Evolutionary conservation across 2,888 invertebrate genomes (phyloP).

Genomic region (Mellilla xanthometata): DNA sequence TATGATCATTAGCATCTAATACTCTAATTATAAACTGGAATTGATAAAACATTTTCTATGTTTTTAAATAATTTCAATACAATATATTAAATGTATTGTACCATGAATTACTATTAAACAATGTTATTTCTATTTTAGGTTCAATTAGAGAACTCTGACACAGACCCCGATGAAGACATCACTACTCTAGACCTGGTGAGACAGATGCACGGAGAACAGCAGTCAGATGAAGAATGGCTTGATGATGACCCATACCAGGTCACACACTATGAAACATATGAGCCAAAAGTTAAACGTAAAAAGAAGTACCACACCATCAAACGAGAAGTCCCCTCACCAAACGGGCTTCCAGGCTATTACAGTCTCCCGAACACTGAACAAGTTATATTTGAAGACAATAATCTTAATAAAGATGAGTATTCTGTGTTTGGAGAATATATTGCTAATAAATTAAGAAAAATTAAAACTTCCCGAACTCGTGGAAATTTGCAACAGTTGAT

Average conservation of each 20-base stretch:
- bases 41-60: no score
- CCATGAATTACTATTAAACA: no score
- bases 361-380: constrained; percentile 40
- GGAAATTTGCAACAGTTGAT: constrained; percentile 72
- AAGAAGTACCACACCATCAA: constrained; percentile 62
- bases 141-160: constrained; percentile 53
- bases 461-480: constrained; percentile 54
- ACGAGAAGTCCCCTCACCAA: constrained; percentile 59
- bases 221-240: constrained; percentile 71
- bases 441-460: constrained; percentile 68
- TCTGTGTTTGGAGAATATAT: constrained; percentile 71
- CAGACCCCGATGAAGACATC: constrained; percentile 49
- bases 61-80: no score
- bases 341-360: constrained; percentile 42
- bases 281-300: constrained; percentile 47
- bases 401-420: constrained; percentile 58
- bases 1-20: no score
- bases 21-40: no score
- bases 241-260: constrained; percentile 64
- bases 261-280: constrained; percentile 53
- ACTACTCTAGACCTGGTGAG: constrained; percentile 55
- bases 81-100: no score
- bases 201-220: constrained; percentile 55
- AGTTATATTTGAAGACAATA: constrained; percentile 40
- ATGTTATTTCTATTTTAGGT: constrained; percentile 43